Evolutionary conservation across 2,888 invertebrate species (phyloP).

Genomic region (Arrhopalites spinosus): DNA sequence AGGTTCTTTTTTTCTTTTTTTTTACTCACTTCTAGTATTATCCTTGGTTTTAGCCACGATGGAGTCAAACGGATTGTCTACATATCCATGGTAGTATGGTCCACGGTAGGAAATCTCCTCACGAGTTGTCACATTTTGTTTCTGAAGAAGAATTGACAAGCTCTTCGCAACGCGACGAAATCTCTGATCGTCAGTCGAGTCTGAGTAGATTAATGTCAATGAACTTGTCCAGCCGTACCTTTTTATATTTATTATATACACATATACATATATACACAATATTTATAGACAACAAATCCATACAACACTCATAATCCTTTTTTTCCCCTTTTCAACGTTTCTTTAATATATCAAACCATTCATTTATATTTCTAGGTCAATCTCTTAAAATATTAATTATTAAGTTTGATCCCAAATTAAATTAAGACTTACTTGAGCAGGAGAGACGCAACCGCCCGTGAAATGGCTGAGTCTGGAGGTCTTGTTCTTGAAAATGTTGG

Average conservation of each 20-base stretch:
- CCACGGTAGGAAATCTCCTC: slow-evolving; percentile 65
- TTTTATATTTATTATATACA: too few relatives aligned
- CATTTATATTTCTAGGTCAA: too few relatives aligned
- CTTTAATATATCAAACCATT: too few relatives aligned
- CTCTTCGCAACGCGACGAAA: slow-evolving; percentile 53
- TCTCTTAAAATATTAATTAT: too few relatives aligned
- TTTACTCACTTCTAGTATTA: slow-evolving; percentile 82
- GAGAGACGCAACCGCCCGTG: slow-evolving; percentile 86
- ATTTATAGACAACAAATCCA: too few relatives aligned
- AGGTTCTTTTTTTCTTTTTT: too few relatives aligned
- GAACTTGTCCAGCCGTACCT: slow-evolving; percentile 82
- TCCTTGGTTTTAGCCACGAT: slow-evolving; percentile 80
- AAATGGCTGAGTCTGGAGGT: slow-evolving; percentile 91
- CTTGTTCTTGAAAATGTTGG: slow-evolving; percentile 90
- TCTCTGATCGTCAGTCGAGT: slow-evolving; percentile 51
- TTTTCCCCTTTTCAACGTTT: too few relatives aligned
- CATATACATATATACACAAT: too few relatives aligned
- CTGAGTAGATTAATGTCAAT: slow-evolving; percentile 49
- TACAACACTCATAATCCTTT: too few relatives aligned
- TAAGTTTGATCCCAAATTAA: too few relatives aligned
- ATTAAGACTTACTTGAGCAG: too few relatives aligned
- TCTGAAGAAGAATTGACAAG: slow-evolving; percentile 50
- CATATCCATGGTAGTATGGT: slow-evolving; percentile 81
- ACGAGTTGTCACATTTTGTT: slow-evolving; percentile 44
- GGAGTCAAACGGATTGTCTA: slow-evolving; percentile 81